phyloP scores from a whole-genome alignment of 2,888 invertebrate species.

The Pomacea canaliculata region DNA sequence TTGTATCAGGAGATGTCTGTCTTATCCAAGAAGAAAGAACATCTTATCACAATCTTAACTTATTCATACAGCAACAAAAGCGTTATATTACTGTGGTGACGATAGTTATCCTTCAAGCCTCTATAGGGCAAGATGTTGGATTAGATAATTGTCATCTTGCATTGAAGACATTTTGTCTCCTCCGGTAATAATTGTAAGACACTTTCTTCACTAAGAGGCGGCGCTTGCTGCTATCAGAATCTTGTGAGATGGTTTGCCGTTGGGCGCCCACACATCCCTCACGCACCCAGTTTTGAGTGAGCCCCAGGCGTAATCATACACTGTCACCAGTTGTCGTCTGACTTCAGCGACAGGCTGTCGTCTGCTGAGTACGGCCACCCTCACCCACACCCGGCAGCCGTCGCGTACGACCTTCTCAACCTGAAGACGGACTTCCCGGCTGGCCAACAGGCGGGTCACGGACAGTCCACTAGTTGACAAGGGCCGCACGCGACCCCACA shows the following conservation, averaged over 20 bases:
- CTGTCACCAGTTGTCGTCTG: slow-evolving; percentile 9
- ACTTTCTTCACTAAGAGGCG: too few relatives aligned
- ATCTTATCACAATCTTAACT: too few relatives aligned
- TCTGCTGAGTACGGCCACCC: slow-evolving; percentile 35
- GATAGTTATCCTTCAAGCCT: too few relatives aligned
- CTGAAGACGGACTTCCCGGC: slow-evolving; percentile 23
- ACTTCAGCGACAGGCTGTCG: slow-evolving; percentile 3
- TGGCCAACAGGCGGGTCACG: slow-evolving; percentile 29
- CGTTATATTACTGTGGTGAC: too few relatives aligned
- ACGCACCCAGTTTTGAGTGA: slow-evolving; percentile 2
- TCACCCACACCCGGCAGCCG: slow-evolving; percentile 42
- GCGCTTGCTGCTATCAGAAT: slow-evolving; percentile 5
- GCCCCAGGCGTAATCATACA: slow-evolving; percentile 28
- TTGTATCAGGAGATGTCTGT: too few relatives aligned
- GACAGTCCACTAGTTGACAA: slow-evolving; percentile 26
- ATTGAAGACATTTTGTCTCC: too few relatives aligned
- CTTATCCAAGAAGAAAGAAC: too few relatives aligned
- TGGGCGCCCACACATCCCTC: slow-evolving; percentile 23
- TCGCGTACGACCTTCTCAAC: slow-evolving; percentile 34
- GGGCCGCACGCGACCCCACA: slow-evolving; percentile 37
- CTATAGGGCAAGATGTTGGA: too few relatives aligned
- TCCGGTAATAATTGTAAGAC: too few relatives aligned
- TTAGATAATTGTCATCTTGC: too few relatives aligned
- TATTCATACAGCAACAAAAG: too few relatives aligned
- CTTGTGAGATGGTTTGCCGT: slow-evolving; percentile 2